phyloP scores from a whole-genome alignment of 2,797 vertebrate species.

The Cyclopterus lumpus region DNA sequence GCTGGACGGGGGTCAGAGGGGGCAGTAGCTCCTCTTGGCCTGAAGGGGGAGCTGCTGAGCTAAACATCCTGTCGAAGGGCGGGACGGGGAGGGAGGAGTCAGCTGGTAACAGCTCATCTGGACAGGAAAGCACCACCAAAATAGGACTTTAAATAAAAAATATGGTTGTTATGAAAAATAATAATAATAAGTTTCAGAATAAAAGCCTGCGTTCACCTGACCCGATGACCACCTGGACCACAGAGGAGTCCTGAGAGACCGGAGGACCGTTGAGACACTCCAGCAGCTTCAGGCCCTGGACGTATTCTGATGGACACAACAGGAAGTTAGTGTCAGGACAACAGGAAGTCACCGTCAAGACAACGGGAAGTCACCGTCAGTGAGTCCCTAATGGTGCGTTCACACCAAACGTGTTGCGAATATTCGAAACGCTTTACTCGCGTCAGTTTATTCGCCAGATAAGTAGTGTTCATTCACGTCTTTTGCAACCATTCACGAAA shows the following conservation, averaged over 20 bases:
- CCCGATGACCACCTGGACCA: conserved; percentile 76
- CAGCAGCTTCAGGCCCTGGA: conserved; percentile 75
- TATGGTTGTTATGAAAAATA: background rate
- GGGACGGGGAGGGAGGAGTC: background rate
- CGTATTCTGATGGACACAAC: conserved; percentile 63
- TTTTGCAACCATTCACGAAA: too few relatives aligned
- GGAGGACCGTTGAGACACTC: conserved; percentile 37
- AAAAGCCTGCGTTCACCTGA: conserved; percentile 59
- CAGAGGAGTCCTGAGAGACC: conserved; percentile 23
- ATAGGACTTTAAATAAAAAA: background rate
- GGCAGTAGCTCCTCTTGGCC: conserved; percentile 54
- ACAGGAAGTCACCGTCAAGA: background rate
- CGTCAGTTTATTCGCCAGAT: too few relatives aligned
- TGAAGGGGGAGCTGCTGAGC: conserved; percentile 16
- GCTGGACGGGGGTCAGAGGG: conserved; percentile 38
- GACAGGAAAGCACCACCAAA: background rate
- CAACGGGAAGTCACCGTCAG: background rate
- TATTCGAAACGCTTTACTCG: too few relatives aligned
- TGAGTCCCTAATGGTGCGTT: too few relatives aligned
- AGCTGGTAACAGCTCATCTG: conserved; percentile 40
- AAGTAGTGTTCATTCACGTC: too few relatives aligned
- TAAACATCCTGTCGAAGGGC: background rate
- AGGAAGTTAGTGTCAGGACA: background rate
- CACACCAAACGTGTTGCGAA: too few relatives aligned
- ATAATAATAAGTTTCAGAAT: conserved; percentile 9